Conservation (phyloP, 2,113 vertebrate species). For the Petroica traversi region DNA sequence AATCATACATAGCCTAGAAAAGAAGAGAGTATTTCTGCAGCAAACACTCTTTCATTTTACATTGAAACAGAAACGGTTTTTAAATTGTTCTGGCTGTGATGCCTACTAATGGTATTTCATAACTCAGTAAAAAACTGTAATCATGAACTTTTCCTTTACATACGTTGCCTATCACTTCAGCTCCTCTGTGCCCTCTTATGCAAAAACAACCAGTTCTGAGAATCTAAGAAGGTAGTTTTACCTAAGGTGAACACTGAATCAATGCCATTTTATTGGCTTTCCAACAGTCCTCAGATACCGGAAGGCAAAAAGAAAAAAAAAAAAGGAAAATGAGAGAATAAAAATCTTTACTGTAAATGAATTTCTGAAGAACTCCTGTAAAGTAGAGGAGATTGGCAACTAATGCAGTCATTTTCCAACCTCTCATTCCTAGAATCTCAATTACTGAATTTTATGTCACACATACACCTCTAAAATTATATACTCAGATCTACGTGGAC, state of each 20-base stretch:
- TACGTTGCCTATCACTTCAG: not conserved
- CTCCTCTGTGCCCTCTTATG: not conserved
- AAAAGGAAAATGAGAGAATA: not conserved
- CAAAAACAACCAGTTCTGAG: not conserved
- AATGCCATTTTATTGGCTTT: not conserved
- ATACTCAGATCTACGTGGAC: not conserved
- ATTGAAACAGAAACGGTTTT: not conserved
- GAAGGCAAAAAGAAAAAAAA: not conserved
- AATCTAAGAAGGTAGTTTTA: not conserved
- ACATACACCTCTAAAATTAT: not conserved
- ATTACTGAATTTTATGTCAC: not conserved
- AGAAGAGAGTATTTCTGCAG: not conserved
- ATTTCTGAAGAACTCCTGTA: not conserved
- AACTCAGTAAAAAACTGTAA: conserved; percentile 7
- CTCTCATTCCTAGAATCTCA: not conserved
- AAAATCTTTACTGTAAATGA: conserved; percentile 40
- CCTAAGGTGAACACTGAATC: not conserved
- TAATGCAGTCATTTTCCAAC: not conserved
- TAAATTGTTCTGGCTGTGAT: not conserved
- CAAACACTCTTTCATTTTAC: conserved; percentile 19
- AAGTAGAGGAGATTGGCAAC: not conserved
- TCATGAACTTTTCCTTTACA: not conserved
- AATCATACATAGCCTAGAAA: not conserved
- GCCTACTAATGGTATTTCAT: not conserved
- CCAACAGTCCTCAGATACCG: not conserved